Percentiles rank a stretch among this genome's conserved stretches.
Conservation (phyloP, 2,888 invertebrate species). For the Aelia acuminata region DNA sequence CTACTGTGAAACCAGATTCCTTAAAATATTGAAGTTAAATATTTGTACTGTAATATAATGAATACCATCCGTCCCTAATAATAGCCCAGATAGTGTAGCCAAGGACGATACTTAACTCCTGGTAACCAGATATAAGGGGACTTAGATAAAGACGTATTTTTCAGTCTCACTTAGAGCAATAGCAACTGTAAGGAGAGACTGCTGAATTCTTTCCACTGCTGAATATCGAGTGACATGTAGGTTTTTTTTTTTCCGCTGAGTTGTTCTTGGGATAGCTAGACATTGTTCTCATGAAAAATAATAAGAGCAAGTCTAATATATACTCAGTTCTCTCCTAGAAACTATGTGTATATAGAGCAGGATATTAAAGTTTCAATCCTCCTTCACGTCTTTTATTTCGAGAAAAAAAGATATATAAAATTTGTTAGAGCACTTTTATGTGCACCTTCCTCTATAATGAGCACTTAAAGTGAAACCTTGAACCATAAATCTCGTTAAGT, state of each 20-base stretch:
- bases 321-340: too few relatives aligned
- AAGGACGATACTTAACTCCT: neutral
- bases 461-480: neutral
- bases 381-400: neutral
- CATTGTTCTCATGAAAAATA: neutral
- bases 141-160: constrained; percentile 42
- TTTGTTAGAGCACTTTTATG: neutral
- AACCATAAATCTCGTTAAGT: neutral
- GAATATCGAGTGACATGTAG: constrained; percentile 6
- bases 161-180: constrained; percentile 5
- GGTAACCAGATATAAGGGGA: neutral
- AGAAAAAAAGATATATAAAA: neutral
- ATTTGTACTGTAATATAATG: neutral
- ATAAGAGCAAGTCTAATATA: neutral
- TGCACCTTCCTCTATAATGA: neutral
- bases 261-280: neutral
- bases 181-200: neutral
- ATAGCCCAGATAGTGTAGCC: neutral
- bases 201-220: constrained; percentile 7
- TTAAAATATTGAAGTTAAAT: too few relatives aligned
- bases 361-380: neutral
- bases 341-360: neutral
- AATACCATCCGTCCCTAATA: neutral
- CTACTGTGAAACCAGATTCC: too few relatives aligned
- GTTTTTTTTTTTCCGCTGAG: neutral